Evolutionary conservation across 2,113 vertebrate species (phyloP), one percentile per base, ranked within the genome.

Genomic region (Apistogramma diplotaenia): DNA sequence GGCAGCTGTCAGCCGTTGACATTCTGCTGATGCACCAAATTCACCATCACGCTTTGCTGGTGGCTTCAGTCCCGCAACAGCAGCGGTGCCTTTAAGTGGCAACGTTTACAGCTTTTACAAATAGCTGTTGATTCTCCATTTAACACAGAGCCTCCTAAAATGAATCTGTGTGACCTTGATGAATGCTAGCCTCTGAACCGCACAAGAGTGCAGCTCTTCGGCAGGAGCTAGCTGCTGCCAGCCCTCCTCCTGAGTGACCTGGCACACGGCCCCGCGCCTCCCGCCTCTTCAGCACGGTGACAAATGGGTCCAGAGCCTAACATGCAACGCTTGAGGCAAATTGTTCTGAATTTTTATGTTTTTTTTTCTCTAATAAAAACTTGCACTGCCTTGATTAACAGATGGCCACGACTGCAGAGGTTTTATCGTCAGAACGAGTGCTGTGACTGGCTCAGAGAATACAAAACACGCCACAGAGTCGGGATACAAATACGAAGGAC

Each of bases 331-430:
- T 73, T 43, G 29, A 54, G 53, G 8, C 2, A 13, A 46, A 6
- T n/a, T 4, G 53, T 56, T 29, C 8, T 9, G 53, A 29, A 0
- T 31, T 21, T 40, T 15, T 25, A 2, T 0, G 9, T 15, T 4
- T 3, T 35, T 81, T 54, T 57, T 18, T 1, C 19, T 84, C 43
- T 33, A 54, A 43, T 12, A 53, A 11, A 15, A 15, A 46, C 10
- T 1, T 43, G 21, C 46, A 1, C 43, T 70, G 9, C 1, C 77
- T 61, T 85, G 13, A 83, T 92, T 40, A 84, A 76, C 83, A 99
- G 98, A 89, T 99, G 98, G 98, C 98, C 98, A 0, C 96, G 97
- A 0, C 95, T 99, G 86, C 96, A 97, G 94, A 98, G 96, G 84
- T 95, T 97, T 92, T 99, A 99, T 80, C 97, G 94, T 77, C 96